Base-by-base conservation (phyloP, 2,797 vertebrate genomes). In the Triplophysa bombifrons region DNA sequence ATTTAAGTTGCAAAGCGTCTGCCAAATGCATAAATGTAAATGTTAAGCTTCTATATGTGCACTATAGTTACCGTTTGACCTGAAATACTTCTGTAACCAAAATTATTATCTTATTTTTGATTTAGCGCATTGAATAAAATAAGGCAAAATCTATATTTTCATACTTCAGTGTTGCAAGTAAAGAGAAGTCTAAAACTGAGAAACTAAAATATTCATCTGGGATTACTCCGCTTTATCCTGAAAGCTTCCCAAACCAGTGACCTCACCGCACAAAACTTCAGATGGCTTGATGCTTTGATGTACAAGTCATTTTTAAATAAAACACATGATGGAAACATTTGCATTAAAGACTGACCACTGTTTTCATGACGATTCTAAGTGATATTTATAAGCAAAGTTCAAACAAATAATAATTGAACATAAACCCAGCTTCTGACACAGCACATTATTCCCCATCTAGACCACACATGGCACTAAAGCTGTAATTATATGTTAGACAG, bases 161-260 rank as follows among this genome's bases (percentile, higher is more conserved):
- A 53, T 25, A 17, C 34, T 0, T 38, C 34, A 38, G 6, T 38
- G 34, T 38, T 38, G 5, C 34, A 38, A 65, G 48, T 55, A 25
- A 12, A 41, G 11, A 14, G 6, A 19, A 66, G n/a, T 56, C 10
- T 58, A 8, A 76, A 65, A 25, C 51, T 27, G 7, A 76, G 11
- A 17, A 67, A 30, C 44, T 56, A 12, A 76, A 16, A 30, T 20
- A 55, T 69, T 19, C 74, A 68, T 76, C 17, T 60, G 65, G 75
- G 75, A 77, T 77, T 60, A 25, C 75, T 69, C 65, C 75, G 69
- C 65, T 55, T 77, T 70, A 61, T 70, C 66, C 55, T 61, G 14
- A 69, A 56, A n/a, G 13, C 60, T 50, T 70, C 55, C 55, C 27
- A 77, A 77, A 77, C 66, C 75, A 51, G 53, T 70, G 75, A 77